These are phyloP conservation scores for Vimba vimba DNA, from an alignment of 2,113 vertebrate species.

Conservation along the genomic window DNA sequence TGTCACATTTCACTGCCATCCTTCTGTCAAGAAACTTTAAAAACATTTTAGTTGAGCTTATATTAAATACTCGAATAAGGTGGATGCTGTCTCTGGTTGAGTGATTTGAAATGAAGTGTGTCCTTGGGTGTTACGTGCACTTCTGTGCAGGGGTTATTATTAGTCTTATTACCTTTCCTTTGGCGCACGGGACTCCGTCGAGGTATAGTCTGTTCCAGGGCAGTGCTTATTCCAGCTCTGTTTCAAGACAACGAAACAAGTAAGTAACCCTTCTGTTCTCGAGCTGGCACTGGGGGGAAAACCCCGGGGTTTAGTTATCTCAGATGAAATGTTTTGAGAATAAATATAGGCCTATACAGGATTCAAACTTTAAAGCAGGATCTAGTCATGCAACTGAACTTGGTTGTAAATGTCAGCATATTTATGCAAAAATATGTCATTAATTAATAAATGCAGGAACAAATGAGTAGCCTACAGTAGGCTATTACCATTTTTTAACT, in stretches of 20 bases:
- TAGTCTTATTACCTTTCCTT: conserved; percentile 55
- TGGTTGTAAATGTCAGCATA: no score
- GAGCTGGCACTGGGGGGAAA: background rate
- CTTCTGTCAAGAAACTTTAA: background rate
- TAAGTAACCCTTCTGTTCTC: conserved; percentile 61
- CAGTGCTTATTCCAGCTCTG: conserved; percentile 60
- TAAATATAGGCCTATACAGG: no score
- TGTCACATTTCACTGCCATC: conserved; percentile 6
- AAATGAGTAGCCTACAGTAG: no score
- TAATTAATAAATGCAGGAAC: no score
- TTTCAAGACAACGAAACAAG: conserved; percentile 73
- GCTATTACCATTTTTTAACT: no score
- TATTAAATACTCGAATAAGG: background rate
- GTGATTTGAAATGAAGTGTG: conserved; percentile 45
- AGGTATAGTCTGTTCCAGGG: conserved; percentile 71
- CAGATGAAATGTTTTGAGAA: background rate
- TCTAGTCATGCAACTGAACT: no score
- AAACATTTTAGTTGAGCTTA: background rate
- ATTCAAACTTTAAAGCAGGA: no score
- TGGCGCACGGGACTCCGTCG: conserved; percentile 67
- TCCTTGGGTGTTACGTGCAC: conserved; percentile 26
- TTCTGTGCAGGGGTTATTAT: conserved; percentile 39
- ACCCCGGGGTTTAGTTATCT: background rate
- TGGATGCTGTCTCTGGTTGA: background rate
- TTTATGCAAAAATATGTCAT: no score